Evolutionary conservation across 2,797 vertebrate genomes (phyloP), one percentile per base, ranked within the genome.

Genomic region (Psittacula echo): DNA sequence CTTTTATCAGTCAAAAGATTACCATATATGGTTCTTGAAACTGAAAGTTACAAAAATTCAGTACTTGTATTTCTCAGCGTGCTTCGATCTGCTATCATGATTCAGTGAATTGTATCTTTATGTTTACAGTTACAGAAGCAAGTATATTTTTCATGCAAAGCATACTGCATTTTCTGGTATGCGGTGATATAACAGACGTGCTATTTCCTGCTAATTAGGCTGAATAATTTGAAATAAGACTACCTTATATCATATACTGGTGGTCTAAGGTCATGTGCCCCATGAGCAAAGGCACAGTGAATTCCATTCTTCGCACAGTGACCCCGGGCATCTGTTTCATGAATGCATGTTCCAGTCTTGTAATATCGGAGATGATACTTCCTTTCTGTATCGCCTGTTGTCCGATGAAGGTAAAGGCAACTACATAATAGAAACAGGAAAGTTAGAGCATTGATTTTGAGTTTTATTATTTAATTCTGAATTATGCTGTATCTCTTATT

Each of bases 341-440:
- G 99, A 97, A 99, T 99, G 96, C 99, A 99, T 37, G 98, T 99
- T 96, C 99, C 99, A 13, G 99, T 99, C 98, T 99, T 99, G 97
- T 99, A 99, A 96, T 99, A 99, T 95, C 99, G 98, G 94, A 99
- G 98, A 97, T 99, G 99, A 97, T 99, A 99, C 96, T 99, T 99
- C 97, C 99, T 98, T 97, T 99, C 99, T 4, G 99, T 99, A 98
- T 99, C 99, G 76, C 99, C 99, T 16, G 99, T 99, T 58, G 99
- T 99, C 93, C 99, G 98, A 97, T 99, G 99, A 97, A 99, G 98
- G 97, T 99, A 99, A 20, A 98, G 98, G 88, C 99, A 99, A 97
- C 99, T 99, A 86, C 42, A 74, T 53, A 65, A 94, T 5, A 95
- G 47, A 78, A 66, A 83, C 27, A 70, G 21, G 4, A 60, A 83